Evolutionary conservation across 2,797 vertebrate species (phyloP).

Genomic region (Anguilla obscura): DNA sequence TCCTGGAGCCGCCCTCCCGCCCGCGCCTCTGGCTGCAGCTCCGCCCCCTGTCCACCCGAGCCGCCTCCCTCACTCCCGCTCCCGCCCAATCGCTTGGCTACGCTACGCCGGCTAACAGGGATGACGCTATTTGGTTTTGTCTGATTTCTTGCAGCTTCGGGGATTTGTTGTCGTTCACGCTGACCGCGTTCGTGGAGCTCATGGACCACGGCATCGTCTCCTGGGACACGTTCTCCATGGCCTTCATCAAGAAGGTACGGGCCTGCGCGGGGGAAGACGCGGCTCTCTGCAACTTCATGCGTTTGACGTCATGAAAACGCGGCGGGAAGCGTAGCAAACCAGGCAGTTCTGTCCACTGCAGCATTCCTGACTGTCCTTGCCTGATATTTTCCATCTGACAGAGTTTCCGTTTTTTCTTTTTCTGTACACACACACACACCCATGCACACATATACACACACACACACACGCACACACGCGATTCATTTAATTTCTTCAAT

Average conservation of each 20-base stretch:
- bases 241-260: slow-evolving; percentile 97
- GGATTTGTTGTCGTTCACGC: slow-evolving; percentile 95
- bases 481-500: slow-evolving; percentile 20
- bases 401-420: neutral
- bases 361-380: neutral
- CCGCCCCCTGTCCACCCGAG: slow-evolving; percentile 48
- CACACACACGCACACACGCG: no score
- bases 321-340: neutral
- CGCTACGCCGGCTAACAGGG: slow-evolving; percentile 54
- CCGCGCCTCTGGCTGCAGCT: slow-evolving; percentile 12
- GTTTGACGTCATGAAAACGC: neutral
- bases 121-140: slow-evolving; percentile 65
- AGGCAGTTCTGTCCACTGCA: neutral
- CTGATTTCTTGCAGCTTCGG: slow-evolving; percentile 87
- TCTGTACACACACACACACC: neutral
- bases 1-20: slow-evolving; percentile 35
- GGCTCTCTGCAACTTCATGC: neutral
- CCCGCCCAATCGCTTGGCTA: slow-evolving; percentile 35
- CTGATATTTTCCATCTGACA: neutral
- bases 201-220: slow-evolving; percentile 99
- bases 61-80: slow-evolving; percentile 39
- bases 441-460: no score
- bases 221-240: slow-evolving; percentile 98
- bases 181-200: slow-evolving; percentile 97
- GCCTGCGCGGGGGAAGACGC: neutral